Percentiles rank a stretch among this genome's conserved stretches.
Evolutionary conservation across 2,888 invertebrate genomes (phyloP).

Genomic region (Tuta absoluta): DNA sequence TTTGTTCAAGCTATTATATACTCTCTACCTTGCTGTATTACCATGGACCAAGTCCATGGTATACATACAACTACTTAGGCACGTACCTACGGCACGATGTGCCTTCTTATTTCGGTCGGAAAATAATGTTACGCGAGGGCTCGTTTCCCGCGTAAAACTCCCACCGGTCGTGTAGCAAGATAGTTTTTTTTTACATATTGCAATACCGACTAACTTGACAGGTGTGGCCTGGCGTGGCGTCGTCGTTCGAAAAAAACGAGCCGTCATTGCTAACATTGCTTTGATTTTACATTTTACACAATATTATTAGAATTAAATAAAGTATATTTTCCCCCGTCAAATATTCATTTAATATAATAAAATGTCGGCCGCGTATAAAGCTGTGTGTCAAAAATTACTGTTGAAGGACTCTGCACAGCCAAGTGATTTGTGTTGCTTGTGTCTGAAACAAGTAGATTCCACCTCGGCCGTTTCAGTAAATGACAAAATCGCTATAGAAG

Average conservation of each 20-base stretch:
- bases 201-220: background rate
- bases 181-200: background rate
- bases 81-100: too few species aligned
- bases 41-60: too few species aligned
- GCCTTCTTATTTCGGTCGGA: too few species aligned
- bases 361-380: conserved; percentile 17
- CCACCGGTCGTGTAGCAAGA: too few species aligned
- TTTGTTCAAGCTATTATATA: too few species aligned
- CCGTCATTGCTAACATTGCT: background rate
- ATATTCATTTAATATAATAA: background rate
- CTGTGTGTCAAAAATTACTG: background rate
- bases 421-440: conserved; percentile 21
- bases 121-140: too few species aligned
- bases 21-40: too few species aligned
- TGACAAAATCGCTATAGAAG: conserved; percentile 12
- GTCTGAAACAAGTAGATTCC: conserved; percentile 1
- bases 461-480: conserved; percentile 14
- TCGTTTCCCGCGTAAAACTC: too few species aligned
- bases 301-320: too few species aligned
- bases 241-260: conserved; percentile 6
- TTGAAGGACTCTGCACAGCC: background rate
- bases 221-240: conserved; percentile 1
- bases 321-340: background rate
- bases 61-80: too few species aligned
- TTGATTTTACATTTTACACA: background rate